Conservation (phyloP, 1,140 invertebrate species). For the Pristionchus pacificus region DNA sequence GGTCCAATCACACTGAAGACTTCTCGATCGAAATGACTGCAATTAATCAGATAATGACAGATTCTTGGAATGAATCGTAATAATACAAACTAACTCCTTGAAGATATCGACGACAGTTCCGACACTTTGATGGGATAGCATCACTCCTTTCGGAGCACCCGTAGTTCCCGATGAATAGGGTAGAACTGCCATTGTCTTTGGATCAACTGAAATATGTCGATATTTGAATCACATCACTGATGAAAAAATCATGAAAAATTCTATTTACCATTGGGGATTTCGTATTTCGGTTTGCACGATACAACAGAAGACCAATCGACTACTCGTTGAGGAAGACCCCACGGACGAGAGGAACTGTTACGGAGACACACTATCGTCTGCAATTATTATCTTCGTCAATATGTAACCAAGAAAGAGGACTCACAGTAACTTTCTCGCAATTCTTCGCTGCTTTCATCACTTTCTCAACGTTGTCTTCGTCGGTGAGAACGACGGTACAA, state of each 20-base stretch:
- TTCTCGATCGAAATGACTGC: too few relatives aligned
- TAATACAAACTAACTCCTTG: slow-evolving; percentile 47
- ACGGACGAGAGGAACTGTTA: slow-evolving; percentile 8
- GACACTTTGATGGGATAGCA: slow-evolving; percentile 58
- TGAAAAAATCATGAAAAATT: too few relatives aligned
- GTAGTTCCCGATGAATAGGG: slow-evolving; percentile 55
- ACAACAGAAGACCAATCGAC: too few relatives aligned
- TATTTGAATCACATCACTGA: too few relatives aligned
- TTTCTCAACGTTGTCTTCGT: slow-evolving; percentile 65
- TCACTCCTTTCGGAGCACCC: slow-evolving; percentile 59
- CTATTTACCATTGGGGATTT: too few relatives aligned
- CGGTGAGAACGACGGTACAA: slow-evolving; percentile 69
- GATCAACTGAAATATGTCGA: too few relatives aligned
- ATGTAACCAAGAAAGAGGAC: too few relatives aligned
- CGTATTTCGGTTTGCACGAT: too few relatives aligned
- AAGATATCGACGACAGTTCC: slow-evolving; percentile 63
- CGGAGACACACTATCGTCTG: slow-evolving; percentile 19
- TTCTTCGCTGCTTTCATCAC: slow-evolving; percentile 57
- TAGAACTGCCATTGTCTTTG: slow-evolving; percentile 27
- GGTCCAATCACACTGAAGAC: too few relatives aligned
- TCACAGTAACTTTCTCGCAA: slow-evolving; percentile 46
- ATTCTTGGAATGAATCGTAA: too few relatives aligned
- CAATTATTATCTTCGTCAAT: slow-evolving; percentile 20
- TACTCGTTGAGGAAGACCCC: too few relatives aligned
- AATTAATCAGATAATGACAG: too few relatives aligned